phyloP scores from a whole-genome alignment of 1,140 invertebrate genomes.

The Drosophila tropicalis region DNA sequence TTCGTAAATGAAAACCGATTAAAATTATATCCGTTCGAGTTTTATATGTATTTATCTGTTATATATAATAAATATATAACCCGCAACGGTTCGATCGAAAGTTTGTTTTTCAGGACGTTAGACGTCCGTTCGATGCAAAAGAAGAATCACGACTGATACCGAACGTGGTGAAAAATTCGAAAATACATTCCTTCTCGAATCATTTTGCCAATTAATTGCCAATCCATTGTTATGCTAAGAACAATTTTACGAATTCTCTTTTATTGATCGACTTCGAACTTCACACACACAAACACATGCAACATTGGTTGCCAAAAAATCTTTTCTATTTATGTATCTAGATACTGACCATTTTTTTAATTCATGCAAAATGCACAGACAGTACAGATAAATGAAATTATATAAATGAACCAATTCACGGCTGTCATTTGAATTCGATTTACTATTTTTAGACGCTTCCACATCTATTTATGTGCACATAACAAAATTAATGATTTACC shows the following conservation, averaged over 20 bases:
- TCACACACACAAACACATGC: slow-evolving; percentile 34
- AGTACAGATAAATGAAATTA: slow-evolving; percentile 58
- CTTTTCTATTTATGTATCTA: slow-evolving; percentile 70
- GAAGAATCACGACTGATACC: slow-evolving; percentile 76
- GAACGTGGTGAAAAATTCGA: slow-evolving; percentile 69
- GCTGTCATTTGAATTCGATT: slow-evolving; percentile 36
- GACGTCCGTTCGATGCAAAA: slow-evolving; percentile 78
- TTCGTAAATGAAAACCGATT: slow-evolving; percentile 62
- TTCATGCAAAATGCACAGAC: slow-evolving; percentile 48
- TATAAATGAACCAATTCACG: slow-evolving; percentile 50
- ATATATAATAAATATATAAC: slow-evolving; percentile 32
- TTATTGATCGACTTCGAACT: slow-evolving; percentile 46
- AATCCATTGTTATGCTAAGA: slow-evolving; percentile 63
- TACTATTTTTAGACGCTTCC: slow-evolving; percentile 49
- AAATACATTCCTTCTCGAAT: slow-evolving; percentile 69
- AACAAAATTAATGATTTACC: slow-evolving; percentile 49
- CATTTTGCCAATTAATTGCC: slow-evolving; percentile 46
- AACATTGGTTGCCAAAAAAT: slow-evolving; percentile 63
- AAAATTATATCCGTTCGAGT: slow-evolving; percentile 69
- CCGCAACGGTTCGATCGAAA: slow-evolving; percentile 78
- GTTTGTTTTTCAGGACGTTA: slow-evolving; percentile 62
- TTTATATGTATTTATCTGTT: slow-evolving; percentile 51
- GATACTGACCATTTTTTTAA: slow-evolving; percentile 50
- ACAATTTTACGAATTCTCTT: slow-evolving; percentile 59
- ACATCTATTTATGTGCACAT: slow-evolving; percentile 48